These are phyloP conservation scores for Exaiptasia diaphana DNA, from an alignment of 64 coral and sea anemone species.

Conservation along the genomic window DNA sequence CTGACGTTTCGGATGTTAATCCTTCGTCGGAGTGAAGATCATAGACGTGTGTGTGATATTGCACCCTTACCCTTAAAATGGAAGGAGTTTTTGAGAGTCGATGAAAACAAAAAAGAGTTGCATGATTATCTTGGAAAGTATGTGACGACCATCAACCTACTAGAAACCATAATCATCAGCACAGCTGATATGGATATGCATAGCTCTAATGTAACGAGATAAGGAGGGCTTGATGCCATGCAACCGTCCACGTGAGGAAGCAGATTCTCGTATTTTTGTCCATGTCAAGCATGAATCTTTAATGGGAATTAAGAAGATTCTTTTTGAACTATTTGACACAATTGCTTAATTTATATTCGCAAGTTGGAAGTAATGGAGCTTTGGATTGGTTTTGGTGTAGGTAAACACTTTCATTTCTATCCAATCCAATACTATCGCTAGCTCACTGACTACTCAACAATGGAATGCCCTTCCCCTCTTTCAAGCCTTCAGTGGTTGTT, in stretches of 20 bases:
- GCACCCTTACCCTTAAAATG: constrained; percentile 38
- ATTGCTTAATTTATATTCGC: background rate
- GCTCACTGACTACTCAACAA: constrained; percentile 8
- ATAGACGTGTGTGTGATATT: constrained; percentile 32
- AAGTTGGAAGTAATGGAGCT: constrained; percentile 33
- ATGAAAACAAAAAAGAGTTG: constrained; percentile 65
- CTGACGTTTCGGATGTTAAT: too few relatives aligned
- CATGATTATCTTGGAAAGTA: constrained; percentile 26
- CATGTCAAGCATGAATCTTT: constrained; percentile 36
- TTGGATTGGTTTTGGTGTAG: constrained; percentile 27
- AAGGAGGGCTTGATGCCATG: constrained; percentile 16
- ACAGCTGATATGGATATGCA: constrained; percentile 32
- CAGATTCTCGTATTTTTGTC: constrained; percentile 40
- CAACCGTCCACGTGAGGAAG: constrained; percentile 37
- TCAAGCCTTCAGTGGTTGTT: constrained; percentile 31
- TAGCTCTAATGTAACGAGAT: constrained; percentile 1
- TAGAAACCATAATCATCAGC: constrained; percentile 13
- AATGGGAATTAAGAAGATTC: constrained; percentile 13
- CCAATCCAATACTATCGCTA: constrained; percentile 27
- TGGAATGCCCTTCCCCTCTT: constrained; percentile 48
- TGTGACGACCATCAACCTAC: constrained; percentile 3
- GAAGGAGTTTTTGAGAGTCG: constrained; percentile 48
- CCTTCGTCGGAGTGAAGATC: too few relatives aligned
- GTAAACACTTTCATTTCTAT: constrained; percentile 34
- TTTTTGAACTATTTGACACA: constrained; percentile 33